A percentile compares a stretch with the other conserved stretches of the same genome.
Evolutionary conservation across 1,140 invertebrate species (phyloP).

Genomic region (Mizuhopecten yessoensis): DNA sequence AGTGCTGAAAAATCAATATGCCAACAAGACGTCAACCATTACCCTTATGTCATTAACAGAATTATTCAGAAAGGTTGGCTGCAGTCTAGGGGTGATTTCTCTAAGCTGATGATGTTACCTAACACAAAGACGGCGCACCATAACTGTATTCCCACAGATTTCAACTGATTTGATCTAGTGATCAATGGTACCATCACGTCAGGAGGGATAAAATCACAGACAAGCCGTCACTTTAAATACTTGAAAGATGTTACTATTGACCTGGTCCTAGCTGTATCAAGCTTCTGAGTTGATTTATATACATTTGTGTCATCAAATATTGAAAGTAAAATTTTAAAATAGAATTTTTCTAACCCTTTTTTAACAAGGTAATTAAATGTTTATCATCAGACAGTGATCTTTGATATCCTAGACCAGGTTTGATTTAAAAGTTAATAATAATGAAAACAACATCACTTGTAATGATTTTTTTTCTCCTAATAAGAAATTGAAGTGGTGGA

Average conservation of each 20-base stretch:
- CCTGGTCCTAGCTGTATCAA: not conserved
- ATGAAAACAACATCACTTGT: too few relatives aligned
- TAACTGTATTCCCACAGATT: not conserved
- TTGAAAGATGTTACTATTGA: not conserved
- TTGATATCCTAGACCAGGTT: too few relatives aligned
- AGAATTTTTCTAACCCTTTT: too few relatives aligned
- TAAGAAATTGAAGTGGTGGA: too few relatives aligned
- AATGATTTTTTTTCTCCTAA: too few relatives aligned
- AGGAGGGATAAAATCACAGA: not conserved
- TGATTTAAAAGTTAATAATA: too few relatives aligned
- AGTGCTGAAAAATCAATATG: not conserved
- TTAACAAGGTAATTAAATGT: too few relatives aligned
- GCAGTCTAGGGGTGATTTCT: not conserved
- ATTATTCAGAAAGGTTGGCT: not conserved
- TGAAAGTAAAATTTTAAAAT: too few relatives aligned
- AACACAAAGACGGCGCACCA: not conserved
- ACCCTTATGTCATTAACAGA: not conserved
- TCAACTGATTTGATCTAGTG: not conserved
- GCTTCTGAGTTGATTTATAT: not conserved
- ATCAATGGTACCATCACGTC: too few relatives aligned
- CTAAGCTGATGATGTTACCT: not conserved
- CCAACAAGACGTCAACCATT: constrained; percentile 28
- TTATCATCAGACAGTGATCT: too few relatives aligned
- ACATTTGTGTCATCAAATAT: too few relatives aligned
- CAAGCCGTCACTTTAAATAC: not conserved